Percentiles rank a stretch among this genome's conserved stretches.
Conservation (phyloP, 2,797 vertebrate species). For the Schizothorax lantsangensis region DNA sequence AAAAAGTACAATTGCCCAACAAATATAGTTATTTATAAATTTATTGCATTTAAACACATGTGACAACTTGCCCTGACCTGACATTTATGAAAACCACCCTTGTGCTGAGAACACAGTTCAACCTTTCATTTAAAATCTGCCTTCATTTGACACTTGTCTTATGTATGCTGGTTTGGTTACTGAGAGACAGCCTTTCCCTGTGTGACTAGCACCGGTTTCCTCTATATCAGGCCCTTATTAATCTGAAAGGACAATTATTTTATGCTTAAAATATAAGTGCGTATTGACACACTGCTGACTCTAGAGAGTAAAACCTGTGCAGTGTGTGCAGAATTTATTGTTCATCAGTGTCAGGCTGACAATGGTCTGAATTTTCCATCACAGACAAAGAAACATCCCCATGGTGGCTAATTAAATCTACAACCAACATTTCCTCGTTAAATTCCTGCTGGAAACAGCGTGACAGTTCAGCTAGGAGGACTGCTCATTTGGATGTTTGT, state of each 20-base stretch:
- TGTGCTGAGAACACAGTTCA: slow-evolving; percentile 66
- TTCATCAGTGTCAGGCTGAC: slow-evolving; percentile 45
- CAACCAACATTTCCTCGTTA: slow-evolving; percentile 53
- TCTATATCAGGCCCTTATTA: not conserved
- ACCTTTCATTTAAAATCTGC: slow-evolving; percentile 18
- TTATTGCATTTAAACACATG: not conserved
- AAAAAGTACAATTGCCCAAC: not conserved
- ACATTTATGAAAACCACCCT: slow-evolving; percentile 1
- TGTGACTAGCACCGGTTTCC: not conserved
- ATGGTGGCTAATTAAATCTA: slow-evolving; percentile 54
- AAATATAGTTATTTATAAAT: not conserved
- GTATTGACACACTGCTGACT: not conserved
- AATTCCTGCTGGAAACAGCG: slow-evolving; percentile 50
- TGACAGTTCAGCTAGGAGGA: slow-evolving; percentile 49
- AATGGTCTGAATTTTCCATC: slow-evolving; percentile 40
- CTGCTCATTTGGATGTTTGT: slow-evolving; percentile 53
- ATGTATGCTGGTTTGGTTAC: not conserved
- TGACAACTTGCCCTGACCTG: not conserved
- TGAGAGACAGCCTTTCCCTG: not conserved
- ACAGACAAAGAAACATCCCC: slow-evolving; percentile 45
- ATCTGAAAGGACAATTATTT: slow-evolving; percentile 15
- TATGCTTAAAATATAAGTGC: slow-evolving; percentile 17
- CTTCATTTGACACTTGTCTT: slow-evolving; percentile 16
- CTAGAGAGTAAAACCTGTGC: slow-evolving; percentile 27
- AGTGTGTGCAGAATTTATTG: slow-evolving; percentile 34